Evolutionary conservation across 2,797 vertebrate genomes (phyloP), one percentile per base, ranked within the genome.

Genomic region (Phyllotis vaccarum): DNA sequence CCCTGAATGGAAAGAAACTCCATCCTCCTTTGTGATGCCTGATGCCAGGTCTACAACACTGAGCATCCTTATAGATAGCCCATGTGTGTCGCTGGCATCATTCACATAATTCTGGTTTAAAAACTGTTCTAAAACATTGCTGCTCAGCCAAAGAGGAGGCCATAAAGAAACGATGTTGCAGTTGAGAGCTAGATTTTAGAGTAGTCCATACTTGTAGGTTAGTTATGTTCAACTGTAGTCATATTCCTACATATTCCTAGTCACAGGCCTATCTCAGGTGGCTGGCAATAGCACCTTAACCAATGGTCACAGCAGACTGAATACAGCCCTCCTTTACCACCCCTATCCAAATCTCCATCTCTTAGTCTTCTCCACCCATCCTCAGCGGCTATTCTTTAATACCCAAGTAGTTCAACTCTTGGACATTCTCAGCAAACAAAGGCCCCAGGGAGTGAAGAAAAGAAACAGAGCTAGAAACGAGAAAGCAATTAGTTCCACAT

Each of bases 211-310:
- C 62, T 86, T 89, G 52, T 64, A 89, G 68, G 43, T 58, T 75
- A 58, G 37, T 43, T 90, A 88, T 43, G 37, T 96, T 89, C 46
- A 80, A 95, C 74, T 88, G 85, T 68, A 82, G 66, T 60, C 74
- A 93, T 79, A 80, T 86, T 87, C 66, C 80, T 92, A 94, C 40
- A 93, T 86, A 0, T 96, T 96, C 81, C 66, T 82, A 87, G 68
- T 54, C 96, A 95, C 56, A 89, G 64, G 94, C 37, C 66, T 86
- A 96, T 46, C 78, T 87, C 74, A 40, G 81, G 34, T 92, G 70
- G 68, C 83, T 54, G 90, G 54, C 78, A 85, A 34, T 94, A 97
- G 96, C 95, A 97, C 96, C 96, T 96, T 78, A 92, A 86, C 29
- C 76, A 58, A 21, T 75, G 64, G 49, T 76, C 90, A 86, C 31